A percentile compares a stretch with the other conserved stretches of the same genome.
Conservation (phyloP, 2,113 vertebrate species). For the Toxostoma redivivum region DNA sequence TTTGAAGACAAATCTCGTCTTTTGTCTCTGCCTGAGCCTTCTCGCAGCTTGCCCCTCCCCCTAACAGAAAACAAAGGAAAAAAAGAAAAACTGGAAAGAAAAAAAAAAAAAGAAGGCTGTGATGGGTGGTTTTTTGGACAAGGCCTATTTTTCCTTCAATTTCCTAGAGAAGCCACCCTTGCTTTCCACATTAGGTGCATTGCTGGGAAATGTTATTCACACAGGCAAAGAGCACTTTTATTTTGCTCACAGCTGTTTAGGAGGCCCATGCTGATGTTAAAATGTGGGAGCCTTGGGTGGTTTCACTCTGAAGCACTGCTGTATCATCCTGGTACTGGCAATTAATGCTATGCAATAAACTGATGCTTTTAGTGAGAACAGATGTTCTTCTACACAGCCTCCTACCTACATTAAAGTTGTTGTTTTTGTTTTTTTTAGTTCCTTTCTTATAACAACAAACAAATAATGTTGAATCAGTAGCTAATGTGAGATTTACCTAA, state of each 20-base stretch:
- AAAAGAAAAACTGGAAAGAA: fast-evolving
- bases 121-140: background rate
- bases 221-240: background rate
- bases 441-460: background rate
- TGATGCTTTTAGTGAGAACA: background rate
- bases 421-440: background rate
- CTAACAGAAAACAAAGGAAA: background rate
- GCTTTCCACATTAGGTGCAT: background rate
- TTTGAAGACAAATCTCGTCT: slow-evolving; percentile 60
- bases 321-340: background rate
- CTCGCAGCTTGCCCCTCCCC: background rate
- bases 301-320: background rate
- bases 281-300: background rate
- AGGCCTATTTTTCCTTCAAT: background rate
- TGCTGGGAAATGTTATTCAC: background rate
- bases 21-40: slow-evolving; percentile 22
- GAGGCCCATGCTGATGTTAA: background rate
- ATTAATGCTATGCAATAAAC: background rate
- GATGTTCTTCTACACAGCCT: background rate
- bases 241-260: background rate
- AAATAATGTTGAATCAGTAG: background rate
- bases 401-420: background rate
- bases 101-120: background rate
- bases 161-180: background rate
- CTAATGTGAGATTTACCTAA: background rate